Base-by-base conservation (phyloP, 2,113 vertebrate genomes). In the Cervus canadensis region DNA sequence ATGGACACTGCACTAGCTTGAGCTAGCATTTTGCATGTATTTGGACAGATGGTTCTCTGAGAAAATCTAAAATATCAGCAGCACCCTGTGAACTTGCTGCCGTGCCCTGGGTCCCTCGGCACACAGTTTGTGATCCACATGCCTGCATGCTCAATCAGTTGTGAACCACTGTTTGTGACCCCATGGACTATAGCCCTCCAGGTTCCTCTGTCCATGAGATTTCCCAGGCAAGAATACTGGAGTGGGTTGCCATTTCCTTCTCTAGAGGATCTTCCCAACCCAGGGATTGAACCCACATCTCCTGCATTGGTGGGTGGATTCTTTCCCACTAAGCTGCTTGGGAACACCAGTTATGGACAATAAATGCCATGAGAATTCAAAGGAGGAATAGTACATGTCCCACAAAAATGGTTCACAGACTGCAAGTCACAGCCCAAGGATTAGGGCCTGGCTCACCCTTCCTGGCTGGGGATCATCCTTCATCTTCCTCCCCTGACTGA, bases 101-200 rank as follows among this genome's bases (percentile, higher is more conserved):
- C 5, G 17, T 3, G 21, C 16, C 52, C 7, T 21, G 50, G 64
- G 48, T 15, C 26, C 40, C 28, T 59, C 0, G 2, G 71, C 64
- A 67, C 64, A 78, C 23, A 14, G 23, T 57, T 43, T 79, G 59
- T 62, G 48, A 56, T 30, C 17, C 48, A 48, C 11, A 26, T 26
- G 71, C 11, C 5, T 76, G 40, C 40, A 76, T 26, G 71, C 40
- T 26, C 71, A 43, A 1, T 43, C 71, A 76, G 71, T 43, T 15
- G 12, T 76, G 12, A 43, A 13, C 36, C 3, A 26, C 23, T 43
- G 12, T 76, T 76, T 76, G 71, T 25, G 23, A 74, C 12, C 12
- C 21, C 11, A 4, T 13, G 36, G 23, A 43, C 21, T 43, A 26
- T 15, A 76, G 40, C 40, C 71, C 71, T 25, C 40, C 36, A 43